Percentiles rank a stretch among this genome's conserved stretches.
Evolutionary conservation across 2,113 vertebrate species (phyloP).

Genomic region (Pangasianodon hypophthalmus): DNA sequence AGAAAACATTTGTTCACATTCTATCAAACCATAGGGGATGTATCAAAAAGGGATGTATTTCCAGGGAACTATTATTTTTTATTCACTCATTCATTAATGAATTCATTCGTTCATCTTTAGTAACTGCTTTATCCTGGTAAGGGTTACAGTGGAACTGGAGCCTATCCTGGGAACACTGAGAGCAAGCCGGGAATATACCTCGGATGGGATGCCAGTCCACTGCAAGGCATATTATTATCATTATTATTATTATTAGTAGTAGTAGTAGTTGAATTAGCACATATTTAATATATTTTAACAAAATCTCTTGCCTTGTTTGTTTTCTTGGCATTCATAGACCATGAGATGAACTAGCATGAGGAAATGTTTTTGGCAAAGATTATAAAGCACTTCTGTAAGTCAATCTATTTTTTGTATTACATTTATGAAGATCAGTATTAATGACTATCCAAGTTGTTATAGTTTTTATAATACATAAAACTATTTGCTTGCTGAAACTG

Average conservation of each 20-base stretch:
- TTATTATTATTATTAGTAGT: neutral
- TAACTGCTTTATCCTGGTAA: neutral
- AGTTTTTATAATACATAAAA: neutral
- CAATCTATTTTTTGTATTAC: neutral
- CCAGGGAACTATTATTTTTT: neutral
- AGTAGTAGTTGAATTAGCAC: neutral
- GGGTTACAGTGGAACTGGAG: neutral
- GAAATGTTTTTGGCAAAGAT: neutral
- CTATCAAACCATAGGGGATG: neutral
- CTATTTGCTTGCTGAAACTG: neutral
- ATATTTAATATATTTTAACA: neutral
- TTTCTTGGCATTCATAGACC: neutral
- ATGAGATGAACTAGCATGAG: neutral
- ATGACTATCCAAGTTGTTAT: neutral
- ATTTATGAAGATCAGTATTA: neutral
- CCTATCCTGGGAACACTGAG: neutral
- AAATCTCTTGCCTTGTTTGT: neutral
- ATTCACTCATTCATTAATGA: no score
- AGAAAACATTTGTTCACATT: neutral
- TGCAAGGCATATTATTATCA: neutral
- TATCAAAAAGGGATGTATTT: neutral
- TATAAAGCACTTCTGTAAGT: neutral
- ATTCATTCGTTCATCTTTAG: neutral
- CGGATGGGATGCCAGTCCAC: neutral
- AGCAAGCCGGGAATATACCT: neutral